phyloP scores from a whole-genome alignment of 2,888 invertebrate species.

The Nasonovia ribisnigri region DNA sequence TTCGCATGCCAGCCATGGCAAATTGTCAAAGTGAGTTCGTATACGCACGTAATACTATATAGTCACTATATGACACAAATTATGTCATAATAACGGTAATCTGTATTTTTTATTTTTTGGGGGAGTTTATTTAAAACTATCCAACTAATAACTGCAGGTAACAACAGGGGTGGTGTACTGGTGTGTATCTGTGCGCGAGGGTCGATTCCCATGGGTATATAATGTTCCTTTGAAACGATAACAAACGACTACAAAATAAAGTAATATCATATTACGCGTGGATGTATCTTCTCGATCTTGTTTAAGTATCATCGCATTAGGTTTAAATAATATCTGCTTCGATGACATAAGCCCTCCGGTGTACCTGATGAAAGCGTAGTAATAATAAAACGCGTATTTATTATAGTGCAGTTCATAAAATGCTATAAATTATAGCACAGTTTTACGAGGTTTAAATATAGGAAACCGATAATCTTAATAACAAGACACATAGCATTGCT shows the following conservation, averaged over 20 bases:
- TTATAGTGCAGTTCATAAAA: background rate
- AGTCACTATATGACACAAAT: too few relatives aligned
- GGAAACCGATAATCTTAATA: background rate
- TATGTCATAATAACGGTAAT: background rate
- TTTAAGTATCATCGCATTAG: background rate
- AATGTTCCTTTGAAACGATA: conserved; percentile 27
- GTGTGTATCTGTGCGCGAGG: background rate
- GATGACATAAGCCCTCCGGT: background rate
- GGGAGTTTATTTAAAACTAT: conserved; percentile 11
- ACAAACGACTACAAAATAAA: conserved; percentile 35
- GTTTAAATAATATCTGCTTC: background rate
- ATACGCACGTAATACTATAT: background rate
- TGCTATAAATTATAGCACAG: background rate
- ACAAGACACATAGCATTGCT: background rate
- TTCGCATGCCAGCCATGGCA: conserved; percentile 86
- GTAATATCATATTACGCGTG: conserved; percentile 37
- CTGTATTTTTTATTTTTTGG: background rate
- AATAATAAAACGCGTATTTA: background rate
- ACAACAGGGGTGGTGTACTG: background rate
- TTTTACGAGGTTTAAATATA: background rate
- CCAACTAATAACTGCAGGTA: background rate
- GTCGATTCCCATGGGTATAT: conserved; percentile 54
- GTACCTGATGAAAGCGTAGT: background rate
- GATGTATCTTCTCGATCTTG: background rate
- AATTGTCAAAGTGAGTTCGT: conserved; percentile 88